phyloP scores from a whole-genome alignment of 2,113 vertebrate species.

The Otis tarda region DNA sequence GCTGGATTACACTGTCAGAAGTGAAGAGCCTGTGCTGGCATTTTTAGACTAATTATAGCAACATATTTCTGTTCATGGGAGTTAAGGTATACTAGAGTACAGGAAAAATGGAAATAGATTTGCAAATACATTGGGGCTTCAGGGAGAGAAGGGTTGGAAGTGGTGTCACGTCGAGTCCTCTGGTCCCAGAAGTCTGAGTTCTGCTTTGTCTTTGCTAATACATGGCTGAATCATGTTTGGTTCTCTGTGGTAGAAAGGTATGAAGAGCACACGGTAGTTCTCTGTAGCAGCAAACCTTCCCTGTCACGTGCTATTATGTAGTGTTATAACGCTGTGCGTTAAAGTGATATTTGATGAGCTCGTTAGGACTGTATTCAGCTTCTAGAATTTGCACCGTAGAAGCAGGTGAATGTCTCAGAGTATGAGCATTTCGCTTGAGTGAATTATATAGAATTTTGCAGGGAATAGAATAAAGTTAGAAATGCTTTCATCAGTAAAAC shows the following conservation, averaged over 20 bases:
- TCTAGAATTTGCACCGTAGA: not conserved
- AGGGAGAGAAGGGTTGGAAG: not conserved
- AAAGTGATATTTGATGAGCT: not conserved
- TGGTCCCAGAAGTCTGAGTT: not conserved
- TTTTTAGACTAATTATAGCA: not conserved
- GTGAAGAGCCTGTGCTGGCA: not conserved
- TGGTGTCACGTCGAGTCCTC: not conserved
- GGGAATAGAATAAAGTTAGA: not conserved
- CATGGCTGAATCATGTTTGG: accelerated
- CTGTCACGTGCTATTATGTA: not conserved
- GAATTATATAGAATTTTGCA: not conserved
- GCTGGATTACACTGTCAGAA: not conserved
- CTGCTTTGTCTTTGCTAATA: not conserved
- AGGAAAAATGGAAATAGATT: not conserved
- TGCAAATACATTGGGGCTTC: not conserved
- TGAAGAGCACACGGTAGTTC: not conserved
- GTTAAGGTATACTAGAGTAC: no score
- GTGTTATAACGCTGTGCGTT: not conserved
- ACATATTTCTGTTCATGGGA: not conserved
- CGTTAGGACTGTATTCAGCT: not conserved
- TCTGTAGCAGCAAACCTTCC: not conserved
- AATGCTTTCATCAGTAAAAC: not conserved
- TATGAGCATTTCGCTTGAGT: not conserved
- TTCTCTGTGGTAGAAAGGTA: not conserved
- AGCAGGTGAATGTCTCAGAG: not conserved